Evolutionary conservation across 2,797 vertebrate genomes (phyloP).

Genomic region (Cyprinella venusta): DNA sequence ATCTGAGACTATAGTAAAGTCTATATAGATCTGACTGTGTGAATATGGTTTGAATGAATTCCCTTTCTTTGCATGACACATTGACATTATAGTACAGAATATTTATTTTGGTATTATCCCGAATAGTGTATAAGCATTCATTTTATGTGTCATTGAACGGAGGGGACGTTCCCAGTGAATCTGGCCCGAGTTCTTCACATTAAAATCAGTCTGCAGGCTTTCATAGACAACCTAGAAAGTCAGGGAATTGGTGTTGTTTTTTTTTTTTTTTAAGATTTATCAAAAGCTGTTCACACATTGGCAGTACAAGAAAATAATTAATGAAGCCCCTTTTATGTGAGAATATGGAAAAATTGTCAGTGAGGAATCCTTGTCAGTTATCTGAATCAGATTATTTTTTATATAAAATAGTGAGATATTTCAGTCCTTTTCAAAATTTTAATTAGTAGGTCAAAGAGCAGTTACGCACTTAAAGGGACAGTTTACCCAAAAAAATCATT

Average conservation of each 20-base stretch:
- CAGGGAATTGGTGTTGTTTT: not conserved
- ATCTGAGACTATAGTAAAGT: not conserved
- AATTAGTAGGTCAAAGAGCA: not conserved
- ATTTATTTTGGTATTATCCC: not conserved
- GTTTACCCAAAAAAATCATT: not conserved
- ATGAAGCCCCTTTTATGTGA: not conserved
- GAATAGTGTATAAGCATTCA: not conserved
- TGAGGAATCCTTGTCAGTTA: not conserved
- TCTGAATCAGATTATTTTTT: not conserved
- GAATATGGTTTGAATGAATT: too few relatives aligned
- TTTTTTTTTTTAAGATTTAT: not conserved
- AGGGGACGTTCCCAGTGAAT: too few relatives aligned
- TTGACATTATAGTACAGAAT: too few relatives aligned
- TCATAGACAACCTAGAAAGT: not conserved
- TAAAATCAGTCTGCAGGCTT: too few relatives aligned
- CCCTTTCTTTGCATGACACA: too few relatives aligned
- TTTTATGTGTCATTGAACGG: not conserved
- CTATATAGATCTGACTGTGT: not conserved
- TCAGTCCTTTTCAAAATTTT: not conserved
- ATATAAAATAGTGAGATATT: too few relatives aligned
- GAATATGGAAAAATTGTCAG: not conserved
- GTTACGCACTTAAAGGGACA: not conserved
- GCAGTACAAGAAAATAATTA: not conserved
- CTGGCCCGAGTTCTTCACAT: too few relatives aligned
- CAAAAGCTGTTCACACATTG: not conserved